Percentiles rank a stretch among this genome's conserved stretches.
phyloP scores from a whole-genome alignment of 2,888 invertebrate genomes.

The Amblyjoppa fuscipennis region DNA sequence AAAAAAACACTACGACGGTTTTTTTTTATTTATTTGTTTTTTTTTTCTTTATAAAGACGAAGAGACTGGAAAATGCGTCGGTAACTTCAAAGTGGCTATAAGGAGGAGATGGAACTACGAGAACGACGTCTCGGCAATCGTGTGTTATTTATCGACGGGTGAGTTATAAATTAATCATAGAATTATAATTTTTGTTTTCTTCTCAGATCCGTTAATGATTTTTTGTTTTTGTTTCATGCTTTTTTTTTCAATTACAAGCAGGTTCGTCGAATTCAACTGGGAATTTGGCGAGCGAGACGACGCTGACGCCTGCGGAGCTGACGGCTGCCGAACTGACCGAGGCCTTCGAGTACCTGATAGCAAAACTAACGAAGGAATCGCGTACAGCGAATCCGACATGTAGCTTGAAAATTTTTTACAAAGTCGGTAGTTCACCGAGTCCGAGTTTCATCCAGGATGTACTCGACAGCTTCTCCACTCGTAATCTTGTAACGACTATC shows the following conservation, averaged over 20 bases:
- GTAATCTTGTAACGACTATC: conserved; percentile 89
- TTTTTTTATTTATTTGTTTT: conserved; percentile 1
- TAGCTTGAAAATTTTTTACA: conserved; percentile 92
- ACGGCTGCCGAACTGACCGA: conserved; percentile 86
- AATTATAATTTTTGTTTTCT: background rate
- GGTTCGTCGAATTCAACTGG: conserved; percentile 84
- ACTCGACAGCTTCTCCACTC: conserved; percentile 79
- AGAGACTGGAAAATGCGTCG: conserved; percentile 95
- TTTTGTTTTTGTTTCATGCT: background rate
- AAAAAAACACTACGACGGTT: background rate
- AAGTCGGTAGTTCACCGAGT: conserved; percentile 87
- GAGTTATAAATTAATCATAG: conserved; percentile 69
- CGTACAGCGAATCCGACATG: conserved; percentile 87
- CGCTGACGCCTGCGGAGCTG: conserved; percentile 82
- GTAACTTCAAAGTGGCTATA: conserved; percentile 93
- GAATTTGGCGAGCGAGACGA: conserved; percentile 81
- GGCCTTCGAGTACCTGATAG: conserved; percentile 87
- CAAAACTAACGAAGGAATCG: conserved; percentile 87
- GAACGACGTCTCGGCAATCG: conserved; percentile 94
- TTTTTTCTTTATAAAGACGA: conserved; percentile 88
- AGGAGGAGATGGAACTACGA: conserved; percentile 95
- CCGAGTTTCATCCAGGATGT: conserved; percentile 83
- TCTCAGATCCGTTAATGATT: background rate
- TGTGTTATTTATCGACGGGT: conserved; percentile 93
- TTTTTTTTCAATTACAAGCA: conserved; percentile 59